Conservation (phyloP, 1,140 invertebrate genomes). For the Ostrea edulis region DNA sequence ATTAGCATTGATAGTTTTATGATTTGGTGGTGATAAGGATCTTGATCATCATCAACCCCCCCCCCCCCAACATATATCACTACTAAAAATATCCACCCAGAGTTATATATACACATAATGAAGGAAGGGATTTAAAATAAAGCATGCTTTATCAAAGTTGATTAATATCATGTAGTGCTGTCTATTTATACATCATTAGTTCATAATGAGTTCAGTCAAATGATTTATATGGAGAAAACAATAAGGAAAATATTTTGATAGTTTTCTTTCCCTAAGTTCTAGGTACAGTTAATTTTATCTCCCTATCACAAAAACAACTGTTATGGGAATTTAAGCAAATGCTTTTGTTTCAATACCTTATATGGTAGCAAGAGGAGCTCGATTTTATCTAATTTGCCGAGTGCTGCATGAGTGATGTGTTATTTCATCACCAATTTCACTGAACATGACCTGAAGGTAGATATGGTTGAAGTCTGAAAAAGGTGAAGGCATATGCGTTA, state of each 20-base stretch:
- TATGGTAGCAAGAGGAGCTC: neutral
- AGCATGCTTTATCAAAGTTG: too few species aligned
- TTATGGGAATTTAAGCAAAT: conserved; percentile 11
- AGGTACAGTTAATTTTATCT: neutral
- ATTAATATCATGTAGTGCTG: too few species aligned
- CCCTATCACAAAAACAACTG: neutral
- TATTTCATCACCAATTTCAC: conserved; percentile 11
- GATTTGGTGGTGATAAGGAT: too few species aligned
- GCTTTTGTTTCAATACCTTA: neutral
- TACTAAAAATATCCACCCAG: neutral
- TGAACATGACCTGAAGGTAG: neutral
- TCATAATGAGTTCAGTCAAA: too few species aligned
- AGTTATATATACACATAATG: neutral
- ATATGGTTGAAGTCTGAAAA: neutral
- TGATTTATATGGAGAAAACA: too few species aligned
- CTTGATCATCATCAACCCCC: neutral
- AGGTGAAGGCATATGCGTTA: neutral
- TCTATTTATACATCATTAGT: too few species aligned
- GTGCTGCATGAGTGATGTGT: neutral
- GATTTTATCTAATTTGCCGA: neutral
- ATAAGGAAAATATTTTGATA: too few species aligned
- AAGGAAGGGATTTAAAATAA: too few species aligned
- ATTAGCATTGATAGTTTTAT: neutral
- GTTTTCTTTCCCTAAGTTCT: neutral
- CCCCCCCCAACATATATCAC: neutral